Evolutionary conservation across 2,797 vertebrate species (phyloP), one percentile per base, ranked within the genome.

Genomic region (Pyrocephalus nanus): DNA sequence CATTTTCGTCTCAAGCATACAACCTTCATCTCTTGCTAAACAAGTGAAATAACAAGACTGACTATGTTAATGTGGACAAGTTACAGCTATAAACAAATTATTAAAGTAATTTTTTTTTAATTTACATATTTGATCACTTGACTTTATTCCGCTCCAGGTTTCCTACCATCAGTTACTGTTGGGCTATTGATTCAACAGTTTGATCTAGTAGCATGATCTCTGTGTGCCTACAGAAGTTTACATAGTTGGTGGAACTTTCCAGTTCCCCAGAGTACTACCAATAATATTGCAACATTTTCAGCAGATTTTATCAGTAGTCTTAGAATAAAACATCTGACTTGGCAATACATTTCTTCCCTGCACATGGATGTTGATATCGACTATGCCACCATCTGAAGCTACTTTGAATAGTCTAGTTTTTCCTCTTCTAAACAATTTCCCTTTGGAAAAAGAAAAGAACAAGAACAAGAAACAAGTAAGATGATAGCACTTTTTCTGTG

Each of bases 371-470:
- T 84, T 90, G 30, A 32, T 83, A 69, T 36, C 0, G 0, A 61
- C 70, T 90, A 21, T 17, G 19, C 22, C 10, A 86, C 45, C 66
- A 92, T 86, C 93, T 94, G 90, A 92, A 86, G 18, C 47, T 90
- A 40, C 55, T 94, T 64, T 94, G 54, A 91, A 83, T 91, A 66
- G 50, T 69, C 23, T 83, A 74, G 38, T 69, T 91, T 89, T 32
- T 13, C 10, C 13, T 85, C 40, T 80, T 77, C 47, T 69, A 69
- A 88, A 81, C 26, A 27, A 72, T 78, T 90, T 92, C 27, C 18
- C 16, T 70, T 95, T 89, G 88, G 70, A 90, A 81, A 88, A 81
- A 76, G 27, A 85, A 86, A 92, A 65, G 29, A 92, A 54, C n/a
- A 36, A 84, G 73, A 72, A 25, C 29, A 55, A 91, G 55, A 93